These are phyloP conservation scores for Enoplosus armatus DNA, from an alignment of 2,797 vertebrate species.

Conservation along the genomic window DNA sequence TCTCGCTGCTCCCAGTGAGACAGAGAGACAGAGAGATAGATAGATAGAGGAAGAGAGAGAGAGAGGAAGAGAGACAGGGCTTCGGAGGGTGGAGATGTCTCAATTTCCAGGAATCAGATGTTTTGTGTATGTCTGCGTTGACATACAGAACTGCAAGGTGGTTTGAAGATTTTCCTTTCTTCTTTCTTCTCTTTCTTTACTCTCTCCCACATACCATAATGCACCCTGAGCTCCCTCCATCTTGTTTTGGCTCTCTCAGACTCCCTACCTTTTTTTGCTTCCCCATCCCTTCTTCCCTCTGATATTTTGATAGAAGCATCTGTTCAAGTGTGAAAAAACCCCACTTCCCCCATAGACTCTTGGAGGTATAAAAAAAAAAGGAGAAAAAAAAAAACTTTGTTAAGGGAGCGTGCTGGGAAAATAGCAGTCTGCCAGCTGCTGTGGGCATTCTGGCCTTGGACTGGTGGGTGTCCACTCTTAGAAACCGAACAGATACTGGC, in stretches of 20 bases:
- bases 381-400: conserved; percentile 82
- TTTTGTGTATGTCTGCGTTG: conserved; percentile 48
- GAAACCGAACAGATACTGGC: conserved; percentile 67
- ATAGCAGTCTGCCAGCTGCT: conserved; percentile 81
- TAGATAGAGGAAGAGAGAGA: conserved; percentile 5
- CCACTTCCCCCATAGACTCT: conserved; percentile 59
- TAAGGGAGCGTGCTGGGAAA: conserved; percentile 88
- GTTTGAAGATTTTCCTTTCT: conserved; percentile 53
- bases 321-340: conserved; percentile 80
- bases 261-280: conserved; percentile 44
- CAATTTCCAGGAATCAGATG: conserved; percentile 67
- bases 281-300: conserved; percentile 59
- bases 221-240: conserved; percentile 37
- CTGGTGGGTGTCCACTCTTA: conserved; percentile 78
- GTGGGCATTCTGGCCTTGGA: conserved; percentile 76
- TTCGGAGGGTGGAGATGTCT: conserved; percentile 49
- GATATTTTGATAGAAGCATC: conserved; percentile 79
- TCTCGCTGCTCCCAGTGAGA: conserved; percentile 54
- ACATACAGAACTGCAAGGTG: conserved; percentile 63
- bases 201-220: conserved; percentile 37
- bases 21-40: conserved; percentile 49
- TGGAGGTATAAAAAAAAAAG: conserved; percentile 57
- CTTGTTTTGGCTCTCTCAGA: conserved; percentile 28
- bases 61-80: conserved; percentile 44
- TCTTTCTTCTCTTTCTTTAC: conserved; percentile 53